A percentile compares a stretch with the other conserved stretches of the same genome.
Conservation (phyloP, 1,140 invertebrate species). For the Trinorchestia longiramus region DNA sequence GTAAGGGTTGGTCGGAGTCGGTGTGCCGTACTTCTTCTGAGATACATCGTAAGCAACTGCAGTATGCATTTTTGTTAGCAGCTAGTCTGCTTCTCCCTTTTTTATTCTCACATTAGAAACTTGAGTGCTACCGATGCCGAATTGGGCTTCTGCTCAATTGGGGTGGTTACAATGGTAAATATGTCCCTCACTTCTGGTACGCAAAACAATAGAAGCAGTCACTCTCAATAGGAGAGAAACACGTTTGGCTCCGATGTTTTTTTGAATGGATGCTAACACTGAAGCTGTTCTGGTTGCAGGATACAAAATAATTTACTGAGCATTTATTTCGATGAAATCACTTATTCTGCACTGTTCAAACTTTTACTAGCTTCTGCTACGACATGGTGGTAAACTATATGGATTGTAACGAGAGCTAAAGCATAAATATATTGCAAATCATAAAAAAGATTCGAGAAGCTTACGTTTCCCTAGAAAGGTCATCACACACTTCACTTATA, state of each 20-base stretch:
- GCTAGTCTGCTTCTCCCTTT: not conserved
- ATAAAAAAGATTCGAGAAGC: not conserved
- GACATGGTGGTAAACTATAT: not conserved
- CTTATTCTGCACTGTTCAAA: not conserved
- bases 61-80: slow-evolving; percentile 42
- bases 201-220: not conserved
- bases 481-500: not conserved
- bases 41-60: slow-evolving; percentile 42
- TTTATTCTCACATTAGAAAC: not conserved
- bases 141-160: not conserved
- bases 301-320: not conserved
- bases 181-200: not conserved
- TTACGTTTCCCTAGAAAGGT: not conserved
- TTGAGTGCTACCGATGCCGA: not conserved
- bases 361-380: not conserved
- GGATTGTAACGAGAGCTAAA: not conserved
- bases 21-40: slow-evolving; percentile 15
- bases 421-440: not conserved
- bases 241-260: not conserved
- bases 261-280: not conserved
- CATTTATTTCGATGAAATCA: not conserved
- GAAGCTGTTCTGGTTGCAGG: not conserved
- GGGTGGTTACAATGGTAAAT: not conserved
- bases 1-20: slow-evolving; percentile 19
- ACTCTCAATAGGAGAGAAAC: not conserved